A percentile compares a stretch with the other conserved stretches of the same genome.
These are phyloP conservation scores for Sminthurinus aureus DNA, from an alignment of 2,888 invertebrate genomes.

Conservation along the genomic window DNA sequence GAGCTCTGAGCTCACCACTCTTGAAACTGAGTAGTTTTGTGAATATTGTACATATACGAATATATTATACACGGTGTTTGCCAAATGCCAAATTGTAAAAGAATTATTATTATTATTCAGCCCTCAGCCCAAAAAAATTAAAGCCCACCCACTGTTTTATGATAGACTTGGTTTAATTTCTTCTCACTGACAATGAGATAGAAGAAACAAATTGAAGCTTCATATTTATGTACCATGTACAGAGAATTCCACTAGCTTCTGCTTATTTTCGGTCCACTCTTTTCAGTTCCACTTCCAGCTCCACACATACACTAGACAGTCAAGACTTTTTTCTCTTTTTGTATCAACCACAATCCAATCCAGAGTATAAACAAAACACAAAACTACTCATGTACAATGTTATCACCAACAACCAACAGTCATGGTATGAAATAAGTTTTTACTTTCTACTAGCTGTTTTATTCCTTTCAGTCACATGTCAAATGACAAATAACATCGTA, in stretches of 20 bases:
- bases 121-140: conserved; percentile 21
- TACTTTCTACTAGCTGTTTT: too few relatives aligned
- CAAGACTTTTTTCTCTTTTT: conserved; percentile 15
- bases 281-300: neutral
- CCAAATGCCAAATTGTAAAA: conserved; percentile 41
- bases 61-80: conserved; percentile 11
- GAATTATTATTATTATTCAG: conserved; percentile 33
- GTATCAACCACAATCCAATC: neutral
- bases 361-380: neutral
- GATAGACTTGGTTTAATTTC: conserved; percentile 45
- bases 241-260: too few relatives aligned
- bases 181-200: conserved; percentile 35
- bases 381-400: conserved; percentile 12
- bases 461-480: too few relatives aligned
- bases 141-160: conserved; percentile 45
- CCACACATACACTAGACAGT: neutral
- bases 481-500: too few relatives aligned
- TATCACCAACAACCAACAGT: too few relatives aligned
- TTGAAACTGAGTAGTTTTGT: neutral
- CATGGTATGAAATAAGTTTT: too few relatives aligned
- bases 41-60: neutral
- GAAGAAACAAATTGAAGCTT: conserved; percentile 37
- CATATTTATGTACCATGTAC: too few relatives aligned
- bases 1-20: too few relatives aligned
- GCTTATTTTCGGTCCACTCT: too few relatives aligned